These are phyloP conservation scores for Drosophila macrospina DNA, from an alignment of 2,888 invertebrate genomes.

Conservation along the genomic window DNA sequence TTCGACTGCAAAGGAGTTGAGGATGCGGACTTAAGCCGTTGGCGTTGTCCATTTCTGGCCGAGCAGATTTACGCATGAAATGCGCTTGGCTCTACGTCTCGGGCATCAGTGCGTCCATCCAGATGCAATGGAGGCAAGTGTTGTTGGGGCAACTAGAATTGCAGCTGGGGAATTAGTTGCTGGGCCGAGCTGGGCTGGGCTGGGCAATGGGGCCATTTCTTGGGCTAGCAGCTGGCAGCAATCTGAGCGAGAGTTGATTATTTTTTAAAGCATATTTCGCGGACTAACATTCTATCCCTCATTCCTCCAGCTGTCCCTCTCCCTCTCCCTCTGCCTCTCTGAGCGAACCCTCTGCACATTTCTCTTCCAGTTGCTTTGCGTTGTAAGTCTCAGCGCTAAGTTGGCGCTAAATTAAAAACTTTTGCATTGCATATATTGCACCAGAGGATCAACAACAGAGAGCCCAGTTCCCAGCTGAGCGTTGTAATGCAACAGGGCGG, in stretches of 20 bases:
- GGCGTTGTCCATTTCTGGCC: constrained; percentile 44
- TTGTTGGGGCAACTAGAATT: not conserved
- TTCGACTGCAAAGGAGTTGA: not conserved
- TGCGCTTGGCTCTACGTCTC: constrained; percentile 42
- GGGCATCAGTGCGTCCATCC: constrained; percentile 18
- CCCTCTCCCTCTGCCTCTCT: too few species aligned
- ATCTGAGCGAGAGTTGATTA: constrained; percentile 70
- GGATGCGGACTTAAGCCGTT: constrained; percentile 44
- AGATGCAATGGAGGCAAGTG: not conserved
- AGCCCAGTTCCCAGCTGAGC: constrained; percentile 42
- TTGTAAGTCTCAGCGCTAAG: constrained; percentile 76
- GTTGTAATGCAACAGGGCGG: constrained; percentile 54
- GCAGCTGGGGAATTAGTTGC: not conserved
- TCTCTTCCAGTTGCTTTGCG: constrained; percentile 74
- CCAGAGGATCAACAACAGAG: constrained; percentile 55
- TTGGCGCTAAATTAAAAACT: constrained; percentile 82
- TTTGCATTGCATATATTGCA: constrained; percentile 79
- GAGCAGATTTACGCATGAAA: constrained; percentile 59
- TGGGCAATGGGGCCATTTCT: constrained; percentile 14
- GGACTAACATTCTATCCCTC: constrained; percentile 26
- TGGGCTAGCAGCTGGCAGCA: constrained; percentile 24
- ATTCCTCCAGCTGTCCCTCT: not conserved
- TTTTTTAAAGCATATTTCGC: constrained; percentile 77
- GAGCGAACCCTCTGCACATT: constrained; percentile 36
- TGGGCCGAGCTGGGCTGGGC: constrained; percentile 16